These are phyloP conservation scores for Limnephilus rhombicus DNA, from an alignment of 2,888 invertebrate genomes.

Conservation along the genomic window DNA sequence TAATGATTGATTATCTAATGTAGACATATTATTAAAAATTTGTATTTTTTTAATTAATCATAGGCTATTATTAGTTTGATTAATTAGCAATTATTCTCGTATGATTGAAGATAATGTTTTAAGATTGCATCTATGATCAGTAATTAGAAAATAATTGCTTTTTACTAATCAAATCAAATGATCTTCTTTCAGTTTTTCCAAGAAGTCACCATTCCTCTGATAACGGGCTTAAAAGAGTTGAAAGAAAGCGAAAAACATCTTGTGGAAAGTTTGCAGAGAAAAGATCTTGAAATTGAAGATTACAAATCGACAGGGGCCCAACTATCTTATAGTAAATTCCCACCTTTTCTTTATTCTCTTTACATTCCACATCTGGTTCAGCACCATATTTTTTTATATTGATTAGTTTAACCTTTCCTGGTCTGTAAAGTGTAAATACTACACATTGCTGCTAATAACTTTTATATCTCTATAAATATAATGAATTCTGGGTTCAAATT, in stretches of 20 bases:
- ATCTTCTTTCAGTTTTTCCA: constrained; percentile 68
- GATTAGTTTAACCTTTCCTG: no score
- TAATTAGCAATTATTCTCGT: neutral
- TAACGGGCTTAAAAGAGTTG: constrained; percentile 70
- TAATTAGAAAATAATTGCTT: constrained; percentile 1
- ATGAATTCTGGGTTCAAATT: no score
- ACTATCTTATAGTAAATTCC: constrained; percentile 64
- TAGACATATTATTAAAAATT: neutral
- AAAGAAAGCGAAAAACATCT: constrained; percentile 70
- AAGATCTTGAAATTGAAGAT: constrained; percentile 73
- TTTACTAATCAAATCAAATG: neutral
- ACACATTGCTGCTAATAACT: no score
- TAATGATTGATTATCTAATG: neutral
- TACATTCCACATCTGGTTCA: no score
- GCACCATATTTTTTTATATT: no score
- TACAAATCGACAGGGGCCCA: constrained; percentile 70
- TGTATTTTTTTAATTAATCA: neutral
- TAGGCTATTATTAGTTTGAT: neutral
- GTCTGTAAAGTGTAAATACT: no score
- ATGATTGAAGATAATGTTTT: neutral
- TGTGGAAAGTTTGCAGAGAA: constrained; percentile 70
- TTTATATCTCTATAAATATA: no score
- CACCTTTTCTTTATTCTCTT: neutral
- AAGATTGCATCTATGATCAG: neutral
- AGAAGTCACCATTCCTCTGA: constrained; percentile 70